Evolutionary conservation across 1,140 invertebrate species (phyloP), one percentile per base, ranked within the genome.

Genomic region (Aphelinus certus): DNA sequence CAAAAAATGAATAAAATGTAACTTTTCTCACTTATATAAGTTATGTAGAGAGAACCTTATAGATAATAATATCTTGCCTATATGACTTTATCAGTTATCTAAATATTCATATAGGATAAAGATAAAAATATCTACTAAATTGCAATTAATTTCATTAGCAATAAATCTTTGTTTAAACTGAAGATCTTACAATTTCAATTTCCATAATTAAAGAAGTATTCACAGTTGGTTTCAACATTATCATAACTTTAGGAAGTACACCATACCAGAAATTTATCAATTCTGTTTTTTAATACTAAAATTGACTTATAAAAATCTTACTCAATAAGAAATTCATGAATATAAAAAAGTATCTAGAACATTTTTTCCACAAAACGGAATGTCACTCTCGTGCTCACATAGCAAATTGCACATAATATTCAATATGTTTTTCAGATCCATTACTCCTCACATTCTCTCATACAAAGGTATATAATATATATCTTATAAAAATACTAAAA

Each of bases 301-400:
- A 58, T 70, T 48, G 46, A 60, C 46, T 48, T 60, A 56, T 55
- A 26, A 61, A 70, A 70, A 61, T 48, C 10, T 70, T 60, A 57
- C 46, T 47, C 45, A 10, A 46, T 68, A 58, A 56, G 7, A 7
- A 62, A 42, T 62, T 7, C 56, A 48, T 7, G 58, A 58, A 3
- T 58, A 47, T 43, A 47, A 58, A 10, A 43, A 69, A 69, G 67
- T n/a, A 60, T 68, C 46, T 57, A 2, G 55, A 67, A 56, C 7
- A 42, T 10, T 9, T 67, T 56, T 55, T 10, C 55, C 10, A 43
- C 2, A 1, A 67, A 55, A 67, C 10, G 48, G 63, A 65, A 65
- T 65, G 63, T 49, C 62, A 45, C 63, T 51, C 49, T 7, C 46
- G 0, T n/a, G 26, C 26, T 26, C 26, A 26, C 26, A 26, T 26